Percentiles rank a stretch among this genome's conserved stretches.
These are phyloP conservation scores for Pseudorhiza aurosa DNA, from an alignment of 30 jellyfish, hydroid and myxozoan genomes.

Conservation along the genomic window DNA sequence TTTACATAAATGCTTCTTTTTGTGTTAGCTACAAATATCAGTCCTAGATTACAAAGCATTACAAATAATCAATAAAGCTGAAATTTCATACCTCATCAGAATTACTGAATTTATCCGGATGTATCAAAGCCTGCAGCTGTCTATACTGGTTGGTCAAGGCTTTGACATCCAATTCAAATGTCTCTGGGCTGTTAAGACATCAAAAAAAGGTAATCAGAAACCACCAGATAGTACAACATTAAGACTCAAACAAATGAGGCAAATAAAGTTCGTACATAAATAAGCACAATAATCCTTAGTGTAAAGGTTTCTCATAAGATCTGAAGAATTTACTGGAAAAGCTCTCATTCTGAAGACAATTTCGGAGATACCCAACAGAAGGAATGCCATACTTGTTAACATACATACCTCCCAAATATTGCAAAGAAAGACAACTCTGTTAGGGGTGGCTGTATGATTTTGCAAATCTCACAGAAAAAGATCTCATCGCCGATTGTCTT, in stretches of 20 bases:
- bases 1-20: too few relatives aligned
- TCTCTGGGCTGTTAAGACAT: conserved; percentile 44
- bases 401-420: conserved; percentile 40
- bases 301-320: too few relatives aligned
- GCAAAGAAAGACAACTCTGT: conserved; percentile 43
- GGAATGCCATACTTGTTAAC: neutral
- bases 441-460: conserved; percentile 55
- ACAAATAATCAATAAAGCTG: neutral
- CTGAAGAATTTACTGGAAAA: too few relatives aligned
- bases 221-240: too few relatives aligned
- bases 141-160: conserved; percentile 52
- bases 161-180: conserved; percentile 37
- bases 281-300: too few relatives aligned
- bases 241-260: too few relatives aligned
- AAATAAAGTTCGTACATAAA: too few relatives aligned
- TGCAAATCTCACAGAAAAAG: conserved; percentile 43
- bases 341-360: too few relatives aligned
- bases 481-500: conserved; percentile 37
- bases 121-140: conserved; percentile 73
- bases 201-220: neutral
- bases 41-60: neutral
- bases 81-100: conserved; percentile 37
- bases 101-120: conserved; percentile 83
- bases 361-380: too few relatives aligned
- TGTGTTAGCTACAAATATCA: neutral